phyloP scores from a whole-genome alignment of 1,140 invertebrate genomes.

The Habropoda laboriosa region DNA sequence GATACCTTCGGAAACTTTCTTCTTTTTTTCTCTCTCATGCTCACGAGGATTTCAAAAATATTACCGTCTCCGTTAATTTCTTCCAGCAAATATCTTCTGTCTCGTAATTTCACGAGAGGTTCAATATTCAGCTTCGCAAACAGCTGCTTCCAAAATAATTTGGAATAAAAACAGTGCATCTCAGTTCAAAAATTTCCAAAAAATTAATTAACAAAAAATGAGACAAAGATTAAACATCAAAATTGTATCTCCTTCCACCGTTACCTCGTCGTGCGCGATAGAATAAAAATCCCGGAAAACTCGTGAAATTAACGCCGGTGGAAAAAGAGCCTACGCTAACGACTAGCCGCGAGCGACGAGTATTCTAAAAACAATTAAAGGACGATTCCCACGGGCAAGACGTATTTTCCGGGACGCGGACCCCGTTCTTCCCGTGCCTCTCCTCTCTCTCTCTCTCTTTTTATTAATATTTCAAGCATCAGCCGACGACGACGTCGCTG shows the following conservation, averaged over 20 bases:
- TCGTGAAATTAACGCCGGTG: background rate
- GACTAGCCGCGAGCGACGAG: background rate
- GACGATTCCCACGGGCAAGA: background rate
- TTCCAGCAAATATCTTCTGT: background rate
- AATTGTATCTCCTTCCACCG: too few relatives aligned
- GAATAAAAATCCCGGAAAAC: background rate
- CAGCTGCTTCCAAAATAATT: background rate
- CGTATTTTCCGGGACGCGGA: background rate
- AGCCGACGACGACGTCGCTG: conserved; percentile 46
- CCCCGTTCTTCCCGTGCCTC: conserved; percentile 5
- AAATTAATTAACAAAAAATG: too few relatives aligned
- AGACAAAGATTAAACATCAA: too few relatives aligned
- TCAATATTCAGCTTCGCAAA: background rate
- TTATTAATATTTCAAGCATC: conserved; percentile 46
- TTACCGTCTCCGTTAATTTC: background rate
- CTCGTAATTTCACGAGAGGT: too few relatives aligned
- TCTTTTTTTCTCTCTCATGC: background rate
- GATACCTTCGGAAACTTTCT: background rate
- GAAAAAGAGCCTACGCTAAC: background rate
- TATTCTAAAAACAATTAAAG: conserved; percentile 25
- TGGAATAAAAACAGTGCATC: too few relatives aligned
- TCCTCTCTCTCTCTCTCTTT: background rate
- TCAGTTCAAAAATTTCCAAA: too few relatives aligned
- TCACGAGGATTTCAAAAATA: background rate
- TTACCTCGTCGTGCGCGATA: too few relatives aligned